phyloP scores from a whole-genome alignment of 1,140 invertebrate species.

The Listronotus oregonensis region DNA sequence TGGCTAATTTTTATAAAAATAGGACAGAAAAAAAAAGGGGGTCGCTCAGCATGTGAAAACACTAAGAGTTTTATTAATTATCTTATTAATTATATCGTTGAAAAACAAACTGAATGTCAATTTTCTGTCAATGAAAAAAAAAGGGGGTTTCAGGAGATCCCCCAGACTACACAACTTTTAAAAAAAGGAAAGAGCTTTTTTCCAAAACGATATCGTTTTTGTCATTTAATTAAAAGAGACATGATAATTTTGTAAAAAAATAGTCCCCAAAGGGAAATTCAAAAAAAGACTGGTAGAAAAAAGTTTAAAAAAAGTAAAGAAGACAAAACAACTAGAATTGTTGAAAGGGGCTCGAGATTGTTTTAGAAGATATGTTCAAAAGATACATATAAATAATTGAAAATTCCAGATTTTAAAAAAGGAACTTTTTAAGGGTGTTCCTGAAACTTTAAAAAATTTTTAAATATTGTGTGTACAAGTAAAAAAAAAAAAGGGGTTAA shows the following conservation, averaged over 20 bases:
- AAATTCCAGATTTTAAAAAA: too few relatives aligned
- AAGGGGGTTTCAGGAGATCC: constrained; percentile 3
- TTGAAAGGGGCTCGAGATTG: constrained; percentile 20
- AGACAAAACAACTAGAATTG: constrained; percentile 1
- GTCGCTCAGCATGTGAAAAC: constrained; percentile 12
- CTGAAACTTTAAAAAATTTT: too few relatives aligned
- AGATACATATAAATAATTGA: neutral
- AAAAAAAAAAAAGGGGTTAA: too few relatives aligned
- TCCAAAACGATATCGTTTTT: constrained; percentile 3
- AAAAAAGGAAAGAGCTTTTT: neutral
- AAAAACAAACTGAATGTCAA: constrained; percentile 7
- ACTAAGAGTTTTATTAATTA: constrained; percentile 2
- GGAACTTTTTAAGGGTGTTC: too few relatives aligned
- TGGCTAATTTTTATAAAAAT: constrained; percentile 9
- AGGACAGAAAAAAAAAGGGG: constrained; percentile 9
- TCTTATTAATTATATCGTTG: constrained; percentile 11
- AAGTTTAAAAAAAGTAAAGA: constrained; percentile 9
- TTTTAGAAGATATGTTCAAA: constrained; percentile 25
- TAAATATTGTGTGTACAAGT: too few relatives aligned
- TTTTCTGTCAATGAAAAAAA: constrained; percentile 18
- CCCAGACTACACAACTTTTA: constrained; percentile 7
- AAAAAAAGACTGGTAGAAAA: constrained; percentile 20
- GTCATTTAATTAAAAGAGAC: constrained; percentile 13
- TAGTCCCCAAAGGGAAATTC: neutral
- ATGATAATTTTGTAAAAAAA: neutral